Evolutionary conservation across 92 coral and sea anemone genomes (phyloP).

Genomic region (Parazoanthus swiftii): DNA sequence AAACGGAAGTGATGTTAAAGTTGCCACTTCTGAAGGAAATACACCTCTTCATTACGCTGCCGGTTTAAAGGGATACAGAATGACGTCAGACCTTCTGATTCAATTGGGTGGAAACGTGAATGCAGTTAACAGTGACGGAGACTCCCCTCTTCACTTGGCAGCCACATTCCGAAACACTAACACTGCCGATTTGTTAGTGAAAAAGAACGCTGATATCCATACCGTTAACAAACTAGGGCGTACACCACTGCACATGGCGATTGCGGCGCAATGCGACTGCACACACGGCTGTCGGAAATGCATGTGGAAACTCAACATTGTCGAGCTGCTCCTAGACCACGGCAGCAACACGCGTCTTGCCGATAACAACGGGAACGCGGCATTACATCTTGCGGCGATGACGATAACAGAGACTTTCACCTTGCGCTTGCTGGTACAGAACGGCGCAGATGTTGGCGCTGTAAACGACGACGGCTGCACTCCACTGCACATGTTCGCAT

Average conservation of each 20-base stretch:
- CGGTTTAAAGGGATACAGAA: slow-evolving; percentile 67
- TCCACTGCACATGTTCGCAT: slow-evolving; percentile 64
- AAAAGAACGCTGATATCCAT: slow-evolving; percentile 54
- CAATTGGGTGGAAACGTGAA: slow-evolving; percentile 63
- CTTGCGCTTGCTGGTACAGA: slow-evolving; percentile 65
- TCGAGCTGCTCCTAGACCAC: slow-evolving; percentile 66
- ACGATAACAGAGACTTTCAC: slow-evolving; percentile 75
- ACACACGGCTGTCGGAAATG: slow-evolving; percentile 82
- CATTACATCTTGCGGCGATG: slow-evolving; percentile 75
- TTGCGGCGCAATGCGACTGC: slow-evolving; percentile 73
- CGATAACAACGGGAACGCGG: slow-evolving; percentile 70
- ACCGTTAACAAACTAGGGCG: slow-evolving; percentile 57
- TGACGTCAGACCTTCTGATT: slow-evolving; percentile 61
- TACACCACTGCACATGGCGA: slow-evolving; percentile 72
- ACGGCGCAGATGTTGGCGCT: slow-evolving; percentile 63
- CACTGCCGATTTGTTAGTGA: slow-evolving; percentile 67
- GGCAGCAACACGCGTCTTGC: slow-evolving; percentile 60
- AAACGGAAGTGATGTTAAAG: slow-evolving; percentile 55
- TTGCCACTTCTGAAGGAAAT: slow-evolving; percentile 49
- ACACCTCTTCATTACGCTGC: slow-evolving; percentile 79
- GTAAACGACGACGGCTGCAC: slow-evolving; percentile 73
- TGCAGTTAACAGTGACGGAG: slow-evolving; percentile 58
- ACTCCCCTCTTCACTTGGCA: slow-evolving; percentile 75
- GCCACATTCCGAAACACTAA: slow-evolving; percentile 71
- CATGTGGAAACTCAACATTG: slow-evolving; percentile 81